Base-by-base conservation (phyloP, 2,797 vertebrate species). In the Hypotaenidia okinawae region DNA sequence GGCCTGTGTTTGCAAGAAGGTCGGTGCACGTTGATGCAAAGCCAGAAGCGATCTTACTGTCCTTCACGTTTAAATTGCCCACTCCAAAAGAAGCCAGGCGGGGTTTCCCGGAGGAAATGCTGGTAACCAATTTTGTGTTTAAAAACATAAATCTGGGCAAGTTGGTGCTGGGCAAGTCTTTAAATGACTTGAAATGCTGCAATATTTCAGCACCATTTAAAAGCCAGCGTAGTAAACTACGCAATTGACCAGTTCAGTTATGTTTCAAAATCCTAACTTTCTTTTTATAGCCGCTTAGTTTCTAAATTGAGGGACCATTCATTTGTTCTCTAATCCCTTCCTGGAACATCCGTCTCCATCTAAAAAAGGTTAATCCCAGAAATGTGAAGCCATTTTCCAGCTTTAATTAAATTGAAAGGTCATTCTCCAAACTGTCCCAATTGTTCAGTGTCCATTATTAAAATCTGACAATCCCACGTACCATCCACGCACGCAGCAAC, bases 331-430 rank as follows among this genome's bases (percentile, higher is more conserved):
- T 92, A 90, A 95, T 94, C 88, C 75, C 67, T 95, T 75, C 93
- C 92, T 92, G 79, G 88, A 90, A 93, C 49, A 76, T 95, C 63
- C 33, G 5, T 95, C 90, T 94, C 63, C 74, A 85, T 93, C 90
- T 93, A 94, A 89, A 86, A 45, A 95, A 96, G 90, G 84, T 91
- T 89, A 84, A 96, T 96, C 81, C 74, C 68, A 95, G 93, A 92
- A 96, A 95, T 67, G 89, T 90, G 93, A 96, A 88, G 72, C 79
- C 66, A 84, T 94, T 96, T 84, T 81, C 35, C 57, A 91, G 66
- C 90, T 96, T 94, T 94, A 94, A 96, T 97, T 92, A 94, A 93
- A 90, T 88, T 64, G 27, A 94, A 89, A 94, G 94, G 92, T 94
- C 91, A 89, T 96, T 95, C 90, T 91, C 82, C 59, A 74, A 86